Evolutionary conservation across 2,888 invertebrate genomes (phyloP).

Genomic region (Ormyrus labotus): DNA sequence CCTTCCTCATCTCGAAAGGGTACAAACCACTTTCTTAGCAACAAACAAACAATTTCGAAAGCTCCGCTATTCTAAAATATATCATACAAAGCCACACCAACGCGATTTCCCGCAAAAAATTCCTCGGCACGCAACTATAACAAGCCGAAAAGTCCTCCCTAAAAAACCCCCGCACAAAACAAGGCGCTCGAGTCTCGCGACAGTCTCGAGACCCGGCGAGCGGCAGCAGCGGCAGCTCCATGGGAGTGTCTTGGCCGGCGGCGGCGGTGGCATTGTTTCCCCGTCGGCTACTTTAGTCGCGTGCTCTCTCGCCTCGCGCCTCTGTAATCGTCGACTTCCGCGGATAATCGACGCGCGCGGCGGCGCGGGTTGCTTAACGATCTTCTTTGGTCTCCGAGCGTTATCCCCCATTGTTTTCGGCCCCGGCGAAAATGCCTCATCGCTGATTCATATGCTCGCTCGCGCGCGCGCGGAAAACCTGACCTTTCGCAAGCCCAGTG

Average conservation of each 20-base stretch:
- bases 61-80: too few relatives aligned
- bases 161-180: too few relatives aligned
- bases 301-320: constrained; percentile 16
- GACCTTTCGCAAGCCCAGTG: constrained; percentile 32
- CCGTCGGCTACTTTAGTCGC: neutral
- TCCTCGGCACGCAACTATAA: too few relatives aligned
- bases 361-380: constrained; percentile 48
- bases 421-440: constrained; percentile 9
- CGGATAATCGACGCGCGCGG: constrained; percentile 38
- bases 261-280: neutral
- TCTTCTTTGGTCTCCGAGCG: constrained; percentile 9
- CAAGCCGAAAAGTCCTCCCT: too few relatives aligned
- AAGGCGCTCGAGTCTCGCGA: too few relatives aligned
- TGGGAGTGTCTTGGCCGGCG: constrained; percentile 17
- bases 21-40: too few relatives aligned
- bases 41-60: too few relatives aligned
- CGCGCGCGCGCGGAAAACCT: neutral
- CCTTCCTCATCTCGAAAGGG: too few relatives aligned
- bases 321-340: constrained; percentile 50
- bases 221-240: neutral
- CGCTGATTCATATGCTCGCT: constrained; percentile 38
- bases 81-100: too few relatives aligned
- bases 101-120: too few relatives aligned
- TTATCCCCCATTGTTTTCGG: constrained; percentile 43
- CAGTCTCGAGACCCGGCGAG: neutral